Percentiles rank a stretch among this genome's conserved stretches.
These are phyloP conservation scores for Athene noctua DNA, from an alignment of 2,113 vertebrate genomes.

Conservation along the genomic window DNA sequence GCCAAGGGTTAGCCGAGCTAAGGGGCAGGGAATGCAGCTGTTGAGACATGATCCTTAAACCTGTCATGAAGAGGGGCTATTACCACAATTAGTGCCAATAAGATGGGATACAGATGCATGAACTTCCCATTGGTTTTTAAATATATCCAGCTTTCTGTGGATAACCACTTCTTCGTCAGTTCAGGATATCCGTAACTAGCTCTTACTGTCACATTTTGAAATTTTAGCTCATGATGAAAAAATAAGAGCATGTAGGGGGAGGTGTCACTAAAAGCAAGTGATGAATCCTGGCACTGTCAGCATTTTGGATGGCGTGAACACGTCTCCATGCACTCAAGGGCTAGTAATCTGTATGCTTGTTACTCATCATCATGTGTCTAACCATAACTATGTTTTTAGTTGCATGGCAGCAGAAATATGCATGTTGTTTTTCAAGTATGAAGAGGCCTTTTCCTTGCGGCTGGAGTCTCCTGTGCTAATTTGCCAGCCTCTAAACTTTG, in stretches of 20 bases:
- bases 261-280: neutral
- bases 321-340: neutral
- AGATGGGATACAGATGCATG: neutral
- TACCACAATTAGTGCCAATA: neutral
- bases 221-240: neutral
- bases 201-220: neutral
- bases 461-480: neutral
- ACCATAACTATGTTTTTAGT: constrained; percentile 10
- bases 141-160: neutral
- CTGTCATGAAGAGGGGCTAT: neutral
- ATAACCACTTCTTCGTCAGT: neutral
- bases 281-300: neutral
- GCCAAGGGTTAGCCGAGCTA: neutral
- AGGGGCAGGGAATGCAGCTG: neutral
- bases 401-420: constrained; percentile 2
- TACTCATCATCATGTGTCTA: constrained; percentile 12
- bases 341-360: neutral
- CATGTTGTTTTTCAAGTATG: neutral
- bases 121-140: neutral
- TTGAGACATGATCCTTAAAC: neutral
- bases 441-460: neutral
- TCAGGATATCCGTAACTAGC: neutral
- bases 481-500: neutral
- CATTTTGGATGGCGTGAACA: neutral
- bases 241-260: neutral